phyloP scores from a whole-genome alignment of 2,113 vertebrate genomes.

The Oreochromis niloticus region DNA sequence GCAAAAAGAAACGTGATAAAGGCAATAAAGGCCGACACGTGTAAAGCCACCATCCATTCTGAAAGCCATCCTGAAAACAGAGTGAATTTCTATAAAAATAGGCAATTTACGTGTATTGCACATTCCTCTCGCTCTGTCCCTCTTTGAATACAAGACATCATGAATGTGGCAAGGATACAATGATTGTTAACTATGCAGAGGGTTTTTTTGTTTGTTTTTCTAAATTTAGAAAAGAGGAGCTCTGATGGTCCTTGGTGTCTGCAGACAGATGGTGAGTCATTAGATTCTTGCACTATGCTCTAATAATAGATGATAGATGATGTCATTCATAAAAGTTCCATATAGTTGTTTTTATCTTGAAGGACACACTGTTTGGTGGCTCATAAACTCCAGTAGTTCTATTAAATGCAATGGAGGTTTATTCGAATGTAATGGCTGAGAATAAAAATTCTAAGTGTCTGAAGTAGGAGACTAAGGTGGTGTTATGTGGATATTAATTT shows the following conservation, averaged over 20 bases:
- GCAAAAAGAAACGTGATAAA: not conserved
- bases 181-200: not conserved
- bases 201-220: no score
- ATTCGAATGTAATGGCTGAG: not conserved
- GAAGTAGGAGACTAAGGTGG: not conserved
- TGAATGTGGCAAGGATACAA: not conserved
- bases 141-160: not conserved
- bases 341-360: not conserved
- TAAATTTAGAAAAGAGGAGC: not conserved
- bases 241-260: not conserved
- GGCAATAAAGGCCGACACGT: not conserved
- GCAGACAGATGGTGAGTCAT: not conserved
- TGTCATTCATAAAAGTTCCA: not conserved
- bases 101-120: not conserved
- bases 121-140: not conserved
- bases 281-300: not conserved
- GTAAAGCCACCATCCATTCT: not conserved
- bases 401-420: not conserved
- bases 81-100: not conserved
- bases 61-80: not conserved
- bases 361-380: not conserved
- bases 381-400: not conserved
- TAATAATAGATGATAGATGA: not conserved
- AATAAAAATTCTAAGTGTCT: not conserved
- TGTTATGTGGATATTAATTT: not conserved